Percentiles rank a stretch among this genome's conserved stretches.
These are phyloP conservation scores for Macropodus opercularis DNA, from an alignment of 2,797 vertebrate species.

Conservation along the genomic window DNA sequence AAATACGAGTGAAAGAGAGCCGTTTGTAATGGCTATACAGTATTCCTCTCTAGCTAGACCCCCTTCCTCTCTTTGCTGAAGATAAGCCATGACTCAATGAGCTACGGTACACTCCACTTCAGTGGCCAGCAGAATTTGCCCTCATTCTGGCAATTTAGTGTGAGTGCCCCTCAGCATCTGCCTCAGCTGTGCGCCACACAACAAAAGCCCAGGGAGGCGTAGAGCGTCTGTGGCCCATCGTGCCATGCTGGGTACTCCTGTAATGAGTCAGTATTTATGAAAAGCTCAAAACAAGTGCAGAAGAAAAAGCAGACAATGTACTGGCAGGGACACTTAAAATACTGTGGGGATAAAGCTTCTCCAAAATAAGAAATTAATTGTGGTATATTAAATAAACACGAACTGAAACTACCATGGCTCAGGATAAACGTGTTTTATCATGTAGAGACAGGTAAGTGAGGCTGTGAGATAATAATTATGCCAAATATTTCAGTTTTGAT, in stretches of 20 bases:
- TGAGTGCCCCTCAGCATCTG: constrained; percentile 80
- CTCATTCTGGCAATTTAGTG: constrained; percentile 78
- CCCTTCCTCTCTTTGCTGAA: constrained; percentile 46
- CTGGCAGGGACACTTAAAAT: constrained; percentile 47
- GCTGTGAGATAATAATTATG: constrained; percentile 30
- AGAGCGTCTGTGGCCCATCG: constrained; percentile 71
- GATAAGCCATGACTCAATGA: constrained; percentile 67
- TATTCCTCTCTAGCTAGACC: constrained; percentile 44
- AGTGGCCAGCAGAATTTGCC: constrained; percentile 68
- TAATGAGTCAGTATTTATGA: constrained; percentile 79
- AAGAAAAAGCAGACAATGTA: constrained; percentile 48
- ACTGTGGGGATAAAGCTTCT: constrained; percentile 2
- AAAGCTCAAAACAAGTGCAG: constrained; percentile 61
- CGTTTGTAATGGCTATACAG: constrained; percentile 22
- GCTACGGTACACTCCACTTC: constrained; percentile 64
- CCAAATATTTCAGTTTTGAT: constrained; percentile 39
- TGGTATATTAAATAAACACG: constrained; percentile 17
- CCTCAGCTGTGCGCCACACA: constrained; percentile 72
- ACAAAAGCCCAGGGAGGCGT: constrained; percentile 72
- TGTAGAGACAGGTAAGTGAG: constrained; percentile 12
- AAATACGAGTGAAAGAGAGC: constrained; percentile 40
- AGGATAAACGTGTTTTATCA: constrained; percentile 26
- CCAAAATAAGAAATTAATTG: constrained; percentile 26
- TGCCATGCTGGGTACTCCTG: constrained; percentile 60
- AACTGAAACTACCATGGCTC: neutral